phyloP scores from a whole-genome alignment of 2,113 vertebrate species.

The Cacatua alba region DNA sequence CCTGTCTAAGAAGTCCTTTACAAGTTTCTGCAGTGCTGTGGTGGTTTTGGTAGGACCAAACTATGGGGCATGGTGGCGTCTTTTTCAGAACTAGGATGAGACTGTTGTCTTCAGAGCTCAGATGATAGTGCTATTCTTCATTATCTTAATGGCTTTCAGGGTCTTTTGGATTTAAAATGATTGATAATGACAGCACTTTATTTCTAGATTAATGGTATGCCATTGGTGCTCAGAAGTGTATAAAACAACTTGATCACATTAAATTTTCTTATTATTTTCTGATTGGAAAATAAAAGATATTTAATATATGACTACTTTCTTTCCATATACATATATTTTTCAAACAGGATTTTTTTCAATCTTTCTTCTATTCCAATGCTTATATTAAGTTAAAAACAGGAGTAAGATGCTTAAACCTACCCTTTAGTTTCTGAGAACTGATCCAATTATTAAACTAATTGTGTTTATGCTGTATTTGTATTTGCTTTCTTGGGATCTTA shows the following conservation, averaged over 20 bases:
- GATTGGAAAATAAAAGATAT: not conserved
- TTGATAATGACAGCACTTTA: not conserved
- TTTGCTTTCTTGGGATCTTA: not conserved
- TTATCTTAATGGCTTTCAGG: not conserved
- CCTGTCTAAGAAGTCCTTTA: not conserved
- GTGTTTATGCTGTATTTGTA: not conserved
- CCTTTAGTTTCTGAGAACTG: not conserved
- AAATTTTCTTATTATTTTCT: not conserved
- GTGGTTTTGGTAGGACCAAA: not conserved
- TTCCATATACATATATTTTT: not conserved
- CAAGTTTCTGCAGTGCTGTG: not conserved
- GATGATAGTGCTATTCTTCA: not conserved
- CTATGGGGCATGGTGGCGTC: rapidly evolving
- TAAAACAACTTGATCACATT: not conserved
- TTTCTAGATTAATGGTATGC: not conserved
- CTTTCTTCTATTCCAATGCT: not conserved
- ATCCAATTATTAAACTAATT: not conserved
- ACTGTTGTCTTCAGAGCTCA: not conserved
- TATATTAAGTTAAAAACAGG: not conserved
- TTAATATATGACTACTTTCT: not conserved
- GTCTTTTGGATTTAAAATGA: not conserved
- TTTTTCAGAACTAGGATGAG: not conserved
- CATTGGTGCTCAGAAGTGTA: not conserved
- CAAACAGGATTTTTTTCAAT: not conserved
- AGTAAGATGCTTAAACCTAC: not conserved